Evolutionary conservation across 2,888 invertebrate genomes (phyloP).

Genomic region (Ophonus ardosiacus): DNA sequence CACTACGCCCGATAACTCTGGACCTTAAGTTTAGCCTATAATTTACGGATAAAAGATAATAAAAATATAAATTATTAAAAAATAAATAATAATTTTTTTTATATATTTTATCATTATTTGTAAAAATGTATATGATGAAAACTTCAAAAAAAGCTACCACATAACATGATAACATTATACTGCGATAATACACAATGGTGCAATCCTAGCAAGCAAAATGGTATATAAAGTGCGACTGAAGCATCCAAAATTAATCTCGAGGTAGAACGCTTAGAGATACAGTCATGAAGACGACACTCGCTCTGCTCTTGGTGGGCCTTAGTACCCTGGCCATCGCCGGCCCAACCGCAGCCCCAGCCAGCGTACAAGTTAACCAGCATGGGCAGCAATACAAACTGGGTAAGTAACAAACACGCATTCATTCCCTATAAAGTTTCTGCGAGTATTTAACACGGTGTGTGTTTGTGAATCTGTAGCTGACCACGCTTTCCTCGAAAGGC

Average conservation of each 20-base stretch:
- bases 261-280: conserved; percentile 25
- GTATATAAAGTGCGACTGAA: background rate
- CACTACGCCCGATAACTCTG: too few relatives aligned
- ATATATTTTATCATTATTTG: too few relatives aligned
- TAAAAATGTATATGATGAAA: too few relatives aligned
- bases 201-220: background rate
- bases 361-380: conserved; percentile 68
- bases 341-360: conserved; percentile 73
- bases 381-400: conserved; percentile 71
- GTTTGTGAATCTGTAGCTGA: conserved; percentile 64
- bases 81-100: too few relatives aligned
- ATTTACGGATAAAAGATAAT: too few relatives aligned
- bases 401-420: conserved; percentile 68
- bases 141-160: too few relatives aligned
- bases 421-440: background rate
- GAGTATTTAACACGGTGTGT: conserved; percentile 19
- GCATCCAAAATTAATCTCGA: conserved; percentile 14
- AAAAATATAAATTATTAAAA: too few relatives aligned
- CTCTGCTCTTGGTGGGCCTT: conserved; percentile 63
- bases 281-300: conserved; percentile 65
- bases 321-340: conserved; percentile 71
- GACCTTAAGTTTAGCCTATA: too few relatives aligned
- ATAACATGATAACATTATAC: too few relatives aligned
- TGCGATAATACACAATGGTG: background rate
- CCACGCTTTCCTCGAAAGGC: conserved; percentile 66